Evolutionary conservation across 2,888 invertebrate genomes (phyloP).

Genomic region (Folsomia candida): DNA sequence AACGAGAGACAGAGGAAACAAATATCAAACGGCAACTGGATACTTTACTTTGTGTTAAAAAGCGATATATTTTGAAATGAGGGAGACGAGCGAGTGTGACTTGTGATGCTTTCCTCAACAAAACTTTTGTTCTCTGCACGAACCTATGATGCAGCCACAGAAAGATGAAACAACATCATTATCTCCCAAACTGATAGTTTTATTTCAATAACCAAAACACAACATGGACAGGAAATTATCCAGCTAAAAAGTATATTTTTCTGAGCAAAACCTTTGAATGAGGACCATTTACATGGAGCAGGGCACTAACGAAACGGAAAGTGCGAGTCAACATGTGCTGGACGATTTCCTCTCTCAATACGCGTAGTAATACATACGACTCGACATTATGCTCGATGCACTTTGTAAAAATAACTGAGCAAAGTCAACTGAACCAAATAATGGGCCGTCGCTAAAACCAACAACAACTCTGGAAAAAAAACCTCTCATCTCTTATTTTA

Average conservation of each 20-base stretch:
- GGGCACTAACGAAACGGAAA: neutral
- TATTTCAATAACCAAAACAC: neutral
- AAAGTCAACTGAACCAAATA: conserved; percentile 1
- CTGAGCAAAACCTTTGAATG: neutral
- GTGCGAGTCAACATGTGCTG: neutral
- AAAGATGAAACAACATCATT: neutral
- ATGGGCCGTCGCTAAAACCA: neutral
- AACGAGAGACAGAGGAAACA: too few species aligned
- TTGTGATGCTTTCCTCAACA: neutral
- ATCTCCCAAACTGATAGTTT: neutral
- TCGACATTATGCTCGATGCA: neutral
- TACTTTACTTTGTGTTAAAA: conserved; percentile 2
- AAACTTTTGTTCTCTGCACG: conserved; percentile 1
- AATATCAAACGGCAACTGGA: neutral
- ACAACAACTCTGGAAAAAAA: too few species aligned
- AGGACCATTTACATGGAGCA: neutral
- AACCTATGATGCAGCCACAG: neutral
- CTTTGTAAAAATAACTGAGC: conserved; percentile 8
- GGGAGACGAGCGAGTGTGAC: too few species aligned
- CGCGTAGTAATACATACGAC: too few species aligned
- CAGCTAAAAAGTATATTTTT: neutral
- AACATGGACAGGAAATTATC: neutral
- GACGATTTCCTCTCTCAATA: neutral
- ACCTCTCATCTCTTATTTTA: neutral
- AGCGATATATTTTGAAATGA: neutral